These are phyloP conservation scores for Stomatorhinus walkeri DNA, from an alignment of 2,797 vertebrate species.

Conservation along the genomic window DNA sequence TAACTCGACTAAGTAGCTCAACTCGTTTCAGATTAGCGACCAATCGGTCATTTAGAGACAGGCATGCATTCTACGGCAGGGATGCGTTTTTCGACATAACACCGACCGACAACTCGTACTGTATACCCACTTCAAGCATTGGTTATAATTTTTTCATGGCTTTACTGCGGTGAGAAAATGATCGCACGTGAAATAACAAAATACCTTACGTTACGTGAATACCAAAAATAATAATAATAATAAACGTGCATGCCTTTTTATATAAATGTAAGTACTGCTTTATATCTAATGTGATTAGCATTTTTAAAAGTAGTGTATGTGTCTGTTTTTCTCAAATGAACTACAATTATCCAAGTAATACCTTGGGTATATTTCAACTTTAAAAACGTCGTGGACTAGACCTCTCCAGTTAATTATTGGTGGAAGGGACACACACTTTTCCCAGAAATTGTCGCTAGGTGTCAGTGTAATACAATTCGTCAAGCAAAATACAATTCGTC, in stretches of 20 bases:
- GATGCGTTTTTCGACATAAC: no score
- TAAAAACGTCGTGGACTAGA: background rate
- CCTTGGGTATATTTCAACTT: background rate
- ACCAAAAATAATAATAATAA: background rate
- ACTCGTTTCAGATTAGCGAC: no score
- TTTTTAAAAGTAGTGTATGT: background rate
- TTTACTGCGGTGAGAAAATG: background rate
- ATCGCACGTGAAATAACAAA: background rate
- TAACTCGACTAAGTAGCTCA: no score
- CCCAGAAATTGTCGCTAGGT: conserved; percentile 6
- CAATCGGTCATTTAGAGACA: no score
- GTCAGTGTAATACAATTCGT: conserved; percentile 15
- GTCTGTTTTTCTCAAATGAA: background rate
- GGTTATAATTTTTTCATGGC: background rate
- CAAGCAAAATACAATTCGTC: background rate
- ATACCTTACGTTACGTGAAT: background rate
- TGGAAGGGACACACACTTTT: background rate
- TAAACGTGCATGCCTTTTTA: background rate
- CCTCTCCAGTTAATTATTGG: background rate
- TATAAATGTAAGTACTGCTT: background rate
- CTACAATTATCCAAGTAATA: background rate
- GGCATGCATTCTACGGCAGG: no score
- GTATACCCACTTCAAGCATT: background rate
- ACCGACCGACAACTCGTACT: background rate
- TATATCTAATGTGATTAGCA: background rate